A percentile compares a stretch with the other conserved stretches of the same genome.
Conservation (phyloP, 2,888 invertebrate genomes). For the Glaucopsyche alexis region DNA sequence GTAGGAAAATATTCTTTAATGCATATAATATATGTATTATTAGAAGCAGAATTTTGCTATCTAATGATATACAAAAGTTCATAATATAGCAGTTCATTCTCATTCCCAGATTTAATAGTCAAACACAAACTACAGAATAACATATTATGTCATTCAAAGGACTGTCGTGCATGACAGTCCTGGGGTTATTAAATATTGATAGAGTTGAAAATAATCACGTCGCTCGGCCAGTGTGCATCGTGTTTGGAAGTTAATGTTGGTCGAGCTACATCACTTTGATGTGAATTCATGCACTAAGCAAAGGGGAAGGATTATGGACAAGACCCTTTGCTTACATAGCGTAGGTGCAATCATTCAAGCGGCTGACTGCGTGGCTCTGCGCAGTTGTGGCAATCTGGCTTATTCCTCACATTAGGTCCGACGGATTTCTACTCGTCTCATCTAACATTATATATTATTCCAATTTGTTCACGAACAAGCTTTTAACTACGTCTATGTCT, state of each 20-base stretch:
- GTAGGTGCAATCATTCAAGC: conserved; percentile 62
- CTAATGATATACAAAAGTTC: not conserved
- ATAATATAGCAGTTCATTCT: not conserved
- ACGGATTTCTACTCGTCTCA: not conserved
- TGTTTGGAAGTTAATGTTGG: conserved; percentile 61
- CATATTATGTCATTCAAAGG: conserved; percentile 21
- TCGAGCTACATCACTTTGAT: conserved; percentile 62
- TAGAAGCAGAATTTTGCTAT: not conserved
- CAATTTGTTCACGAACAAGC: not conserved
- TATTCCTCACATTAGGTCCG: conserved; percentile 37
- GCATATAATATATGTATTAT: too few species aligned
- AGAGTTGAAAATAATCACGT: conserved; percentile 42
- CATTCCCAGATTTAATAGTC: not conserved
- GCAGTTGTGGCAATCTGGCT: conserved; percentile 38
- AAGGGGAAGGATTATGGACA: conserved; percentile 56
- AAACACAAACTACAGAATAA: not conserved
- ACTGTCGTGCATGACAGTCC: not conserved
- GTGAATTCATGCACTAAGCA: conserved; percentile 56
- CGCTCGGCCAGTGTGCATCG: conserved; percentile 34
- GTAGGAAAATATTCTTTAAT: too few species aligned
- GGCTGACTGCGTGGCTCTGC: conserved; percentile 43
- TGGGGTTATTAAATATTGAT: conserved; percentile 35
- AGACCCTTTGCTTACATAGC: conserved; percentile 61
- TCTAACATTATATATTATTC: not conserved
- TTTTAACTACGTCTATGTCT: not conserved